Evolutionary conservation across 2,797 vertebrate species (phyloP), one percentile per base, ranked within the genome.

Genomic region (Tokudaia muenninki): DNA sequence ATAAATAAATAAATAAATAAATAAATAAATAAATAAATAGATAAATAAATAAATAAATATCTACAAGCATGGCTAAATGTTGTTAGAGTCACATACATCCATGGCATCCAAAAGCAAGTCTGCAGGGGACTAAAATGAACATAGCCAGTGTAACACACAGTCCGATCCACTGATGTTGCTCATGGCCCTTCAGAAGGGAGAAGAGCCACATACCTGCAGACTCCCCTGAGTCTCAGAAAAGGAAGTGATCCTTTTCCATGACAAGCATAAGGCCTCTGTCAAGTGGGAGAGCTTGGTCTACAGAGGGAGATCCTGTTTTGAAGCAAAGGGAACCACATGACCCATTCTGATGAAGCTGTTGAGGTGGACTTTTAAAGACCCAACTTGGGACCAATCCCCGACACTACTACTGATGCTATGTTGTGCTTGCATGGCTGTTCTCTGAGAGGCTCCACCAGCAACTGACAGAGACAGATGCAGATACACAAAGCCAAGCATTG

Each of bases 101-200:
- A 84, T 21, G 87, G 34, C 5, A 96, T 90, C 74, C 92, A 65
- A 80, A 96, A 87, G 6, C 80, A 83, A 17, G 88, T 34, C 37
- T 91, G 16, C 44, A 95, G 92, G 79, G 6, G 11, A 70, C 29
- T 72, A 87, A 92, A 31, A 57, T 22, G 0, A 91, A 80, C 80
- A 61, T 34, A 44, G 44, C 14, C 74, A 78, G 6, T 0, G 5
- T 24, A 67, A 91, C 21, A 82, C 29, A 24, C 4, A 81, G 31
- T 17, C 44, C 80, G 78, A 34, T 47, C n/a, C 77, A 83, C 34
- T 86, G 61, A 65, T 29, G 24, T 90, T 59, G 72, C 67, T 12
- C 72, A n/a, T 22, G 11, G n/a, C n/a, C 52, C 11, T 90, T 91
- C 5, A 50, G 34, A 86, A 8, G 47, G 52, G 86, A 61, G 29